Conservation (phyloP, 2,113 vertebrate species). For the Gasterosteus nipponicus region DNA sequence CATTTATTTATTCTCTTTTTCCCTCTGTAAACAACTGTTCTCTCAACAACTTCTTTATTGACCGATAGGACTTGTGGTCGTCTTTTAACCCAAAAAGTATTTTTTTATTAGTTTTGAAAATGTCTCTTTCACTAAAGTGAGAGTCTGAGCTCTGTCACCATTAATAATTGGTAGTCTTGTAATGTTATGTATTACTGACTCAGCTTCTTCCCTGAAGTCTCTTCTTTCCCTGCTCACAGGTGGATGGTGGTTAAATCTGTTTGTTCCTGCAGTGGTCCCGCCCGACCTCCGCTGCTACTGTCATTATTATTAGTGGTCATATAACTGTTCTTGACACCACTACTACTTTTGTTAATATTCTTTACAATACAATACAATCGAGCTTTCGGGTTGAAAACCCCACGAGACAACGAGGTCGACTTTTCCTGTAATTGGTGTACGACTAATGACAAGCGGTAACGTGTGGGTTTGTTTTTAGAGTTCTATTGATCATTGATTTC, state of each 20-base stretch:
- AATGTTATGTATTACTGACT: too few relatives aligned
- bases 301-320: too few relatives aligned
- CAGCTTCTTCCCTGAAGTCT: too few relatives aligned
- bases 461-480: neutral
- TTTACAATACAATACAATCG: too few relatives aligned
- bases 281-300: too few relatives aligned
- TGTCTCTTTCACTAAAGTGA: neutral
- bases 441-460: neutral
- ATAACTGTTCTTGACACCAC: too few relatives aligned
- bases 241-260: too few relatives aligned
- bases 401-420: too few relatives aligned
- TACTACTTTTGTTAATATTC: too few relatives aligned
- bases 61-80: neutral
- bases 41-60: neutral
- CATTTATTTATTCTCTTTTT: constrained; percentile 53
- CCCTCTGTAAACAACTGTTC: neutral
- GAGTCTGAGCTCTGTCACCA: neutral
- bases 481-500: neutral
- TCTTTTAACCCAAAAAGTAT: neutral
- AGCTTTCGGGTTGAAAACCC: neutral
- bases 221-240: too few relatives aligned
- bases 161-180: too few relatives aligned
- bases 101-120: neutral
- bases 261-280: too few relatives aligned
- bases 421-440: neutral